Percentiles rank a stretch among this genome's conserved stretches.
These are phyloP conservation scores for Cerceris ruficornis DNA, from an alignment of 2,888 invertebrate genomes.

Conservation along the genomic window DNA sequence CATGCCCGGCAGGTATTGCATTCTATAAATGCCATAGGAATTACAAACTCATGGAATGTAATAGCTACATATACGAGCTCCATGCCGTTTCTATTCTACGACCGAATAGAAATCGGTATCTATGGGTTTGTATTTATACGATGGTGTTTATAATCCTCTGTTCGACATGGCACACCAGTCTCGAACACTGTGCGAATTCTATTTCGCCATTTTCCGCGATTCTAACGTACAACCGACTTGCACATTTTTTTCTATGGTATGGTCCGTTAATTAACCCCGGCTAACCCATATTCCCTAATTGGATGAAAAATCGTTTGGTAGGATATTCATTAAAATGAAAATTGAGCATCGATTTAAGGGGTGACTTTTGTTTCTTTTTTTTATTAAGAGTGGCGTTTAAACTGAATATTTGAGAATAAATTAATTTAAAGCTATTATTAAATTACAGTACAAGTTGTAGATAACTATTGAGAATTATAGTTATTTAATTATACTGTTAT, in stretches of 20 bases:
- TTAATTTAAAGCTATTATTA: too few species aligned
- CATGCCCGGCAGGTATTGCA: slow-evolving; percentile 34
- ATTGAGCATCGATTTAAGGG: not conserved
- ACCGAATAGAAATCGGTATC: slow-evolving; percentile 14
- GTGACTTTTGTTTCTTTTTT: too few species aligned
- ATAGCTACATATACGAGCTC: slow-evolving; percentile 31
- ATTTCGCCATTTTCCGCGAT: slow-evolving; percentile 16
- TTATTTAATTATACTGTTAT: too few species aligned
- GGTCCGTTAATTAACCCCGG: too few species aligned
- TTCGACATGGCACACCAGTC: slow-evolving; percentile 1
- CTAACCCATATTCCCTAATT: too few species aligned
- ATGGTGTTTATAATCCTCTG: not conserved
- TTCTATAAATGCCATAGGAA: slow-evolving; percentile 43
- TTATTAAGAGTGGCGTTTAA: too few species aligned
- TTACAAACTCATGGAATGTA: slow-evolving; percentile 49
- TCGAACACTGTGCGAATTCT: slow-evolving; percentile 11
- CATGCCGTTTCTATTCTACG: slow-evolving; percentile 30
- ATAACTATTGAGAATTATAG: too few species aligned
- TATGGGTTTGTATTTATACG: slow-evolving; percentile 10
- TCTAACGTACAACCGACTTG: not conserved
- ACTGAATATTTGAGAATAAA: too few species aligned
- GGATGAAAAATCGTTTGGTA: not conserved
- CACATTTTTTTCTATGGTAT: too few species aligned
- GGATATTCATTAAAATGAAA: not conserved
- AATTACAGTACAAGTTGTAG: too few species aligned